Conservation (phyloP, 2,888 invertebrate genomes). For the Subacronicta megacephala region DNA sequence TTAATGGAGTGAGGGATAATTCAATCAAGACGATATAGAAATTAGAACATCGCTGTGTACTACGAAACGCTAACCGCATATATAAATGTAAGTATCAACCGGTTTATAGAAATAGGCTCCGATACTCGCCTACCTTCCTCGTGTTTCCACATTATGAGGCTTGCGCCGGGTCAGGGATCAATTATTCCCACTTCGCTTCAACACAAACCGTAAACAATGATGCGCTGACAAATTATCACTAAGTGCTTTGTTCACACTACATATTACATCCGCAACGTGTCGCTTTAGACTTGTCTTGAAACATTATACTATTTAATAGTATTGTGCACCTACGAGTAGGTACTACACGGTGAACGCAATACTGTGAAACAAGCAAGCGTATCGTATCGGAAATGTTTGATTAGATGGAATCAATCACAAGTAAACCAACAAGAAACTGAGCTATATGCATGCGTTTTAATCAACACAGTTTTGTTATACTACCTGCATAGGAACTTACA, state of each 20-base stretch:
- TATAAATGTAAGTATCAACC: slow-evolving; percentile 58
- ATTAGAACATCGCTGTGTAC: slow-evolving; percentile 32
- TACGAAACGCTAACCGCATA: slow-evolving; percentile 45
- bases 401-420: slow-evolving; percentile 49
- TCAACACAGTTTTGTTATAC: slow-evolving; percentile 27
- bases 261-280: slow-evolving; percentile 23
- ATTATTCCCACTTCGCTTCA: slow-evolving; percentile 65
- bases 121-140: slow-evolving; percentile 63
- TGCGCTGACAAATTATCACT: slow-evolving; percentile 45
- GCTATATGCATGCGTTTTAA: slow-evolving; percentile 11
- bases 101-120: slow-evolving; percentile 60
- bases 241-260: slow-evolving; percentile 45
- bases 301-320: slow-evolving; percentile 39
- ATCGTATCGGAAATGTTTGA: slow-evolving; percentile 51
- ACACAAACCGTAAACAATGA: slow-evolving; percentile 57
- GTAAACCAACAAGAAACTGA: slow-evolving; percentile 34
- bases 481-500: slow-evolving; percentile 10
- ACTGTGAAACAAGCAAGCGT: slow-evolving; percentile 47
- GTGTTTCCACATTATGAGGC: slow-evolving; percentile 68
- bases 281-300: slow-evolving; percentile 29
- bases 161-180: slow-evolving; percentile 65
- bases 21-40: slow-evolving; percentile 29
- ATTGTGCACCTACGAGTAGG: slow-evolving; percentile 24
- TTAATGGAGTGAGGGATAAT: slow-evolving; percentile 17
- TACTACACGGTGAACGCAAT: slow-evolving; percentile 37